A percentile compares a stretch with the other conserved stretches of the same genome.
phyloP scores from a whole-genome alignment of 1,140 invertebrate genomes.

The Doryteuthis pealeii region DNA sequence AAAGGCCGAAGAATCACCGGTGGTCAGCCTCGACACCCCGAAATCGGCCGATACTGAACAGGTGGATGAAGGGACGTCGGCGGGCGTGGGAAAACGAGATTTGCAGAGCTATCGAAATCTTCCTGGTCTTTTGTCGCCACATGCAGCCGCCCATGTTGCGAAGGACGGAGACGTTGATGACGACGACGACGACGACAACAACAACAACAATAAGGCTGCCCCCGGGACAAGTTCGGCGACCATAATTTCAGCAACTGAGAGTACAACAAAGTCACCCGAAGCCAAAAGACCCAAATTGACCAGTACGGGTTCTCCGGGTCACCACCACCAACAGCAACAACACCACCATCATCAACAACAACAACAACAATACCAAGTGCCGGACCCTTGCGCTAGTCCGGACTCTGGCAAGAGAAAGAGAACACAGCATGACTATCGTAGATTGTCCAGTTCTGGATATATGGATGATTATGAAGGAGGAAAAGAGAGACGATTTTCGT shows the following conservation, averaged over 20 bases:
- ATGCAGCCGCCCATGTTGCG: slow-evolving; percentile 27
- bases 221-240: slow-evolving; percentile 13
- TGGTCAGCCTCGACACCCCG: background rate
- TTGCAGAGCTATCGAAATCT: slow-evolving; percentile 51
- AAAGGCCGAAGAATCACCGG: background rate
- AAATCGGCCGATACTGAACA: background rate
- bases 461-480: slow-evolving; percentile 53
- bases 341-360: background rate
- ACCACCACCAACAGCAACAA: background rate
- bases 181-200: background rate
- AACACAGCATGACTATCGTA: slow-evolving; percentile 52
- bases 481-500: slow-evolving; percentile 46
- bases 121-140: slow-evolving; percentile 48
- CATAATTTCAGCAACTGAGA: background rate
- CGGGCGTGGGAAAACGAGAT: slow-evolving; percentile 43
- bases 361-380: slow-evolving; percentile 17
- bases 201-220: slow-evolving; percentile 14
- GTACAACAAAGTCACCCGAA: slow-evolving; percentile 21
- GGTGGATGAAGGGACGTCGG: background rate
- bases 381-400: slow-evolving; percentile 39
- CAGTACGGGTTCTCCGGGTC: background rate
- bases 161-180: slow-evolving; percentile 5
- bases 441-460: slow-evolving; percentile 55
- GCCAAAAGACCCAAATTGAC: slow-evolving; percentile 36
- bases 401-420: slow-evolving; percentile 49